Evolutionary conservation across 2,888 invertebrate species (phyloP).

Genomic region (Dermolepida albohirtum): DNA sequence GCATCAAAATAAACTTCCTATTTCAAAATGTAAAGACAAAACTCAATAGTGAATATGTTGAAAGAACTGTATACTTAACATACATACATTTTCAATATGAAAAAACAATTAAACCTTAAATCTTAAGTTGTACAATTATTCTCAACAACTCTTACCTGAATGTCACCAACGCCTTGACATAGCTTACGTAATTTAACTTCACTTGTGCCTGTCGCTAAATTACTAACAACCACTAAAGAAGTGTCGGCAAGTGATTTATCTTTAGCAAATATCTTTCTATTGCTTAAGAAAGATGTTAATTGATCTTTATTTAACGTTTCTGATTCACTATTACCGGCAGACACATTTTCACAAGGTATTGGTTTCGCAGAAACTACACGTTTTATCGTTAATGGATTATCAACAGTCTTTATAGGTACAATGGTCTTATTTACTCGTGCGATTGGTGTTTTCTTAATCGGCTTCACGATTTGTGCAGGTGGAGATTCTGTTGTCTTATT

Average conservation of each 20-base stretch:
- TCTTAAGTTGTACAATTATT: conserved; percentile 27
- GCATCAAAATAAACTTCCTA: too few relatives aligned
- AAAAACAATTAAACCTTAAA: conserved; percentile 25
- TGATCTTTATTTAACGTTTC: conserved; percentile 46
- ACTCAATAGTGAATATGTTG: not conserved
- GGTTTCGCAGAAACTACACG: conserved; percentile 28
- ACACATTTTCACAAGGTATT: conserved; percentile 33
- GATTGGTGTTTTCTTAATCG: conserved; percentile 8
- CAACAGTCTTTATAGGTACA: conserved; percentile 40
- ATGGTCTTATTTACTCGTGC: conserved; percentile 29
- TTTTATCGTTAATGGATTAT: conserved; percentile 25
- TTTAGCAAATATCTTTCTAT: conserved; percentile 56
- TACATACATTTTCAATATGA: conserved; percentile 14
- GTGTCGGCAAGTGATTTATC: conserved; percentile 57
- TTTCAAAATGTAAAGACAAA: not conserved
- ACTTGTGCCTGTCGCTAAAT: conserved; percentile 66
- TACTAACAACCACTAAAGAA: conserved; percentile 65
- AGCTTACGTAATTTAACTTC: conserved; percentile 66
- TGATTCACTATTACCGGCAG: conserved; percentile 32
- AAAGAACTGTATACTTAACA: conserved; percentile 32
- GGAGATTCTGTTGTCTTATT: conserved; percentile 5
- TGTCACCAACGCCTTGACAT: conserved; percentile 66
- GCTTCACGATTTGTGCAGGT: not conserved
- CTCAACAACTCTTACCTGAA: conserved; percentile 63
- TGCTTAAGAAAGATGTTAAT: conserved; percentile 53